phyloP scores from a whole-genome alignment of 2,888 invertebrate genomes.

The Cerastis leucographa region DNA sequence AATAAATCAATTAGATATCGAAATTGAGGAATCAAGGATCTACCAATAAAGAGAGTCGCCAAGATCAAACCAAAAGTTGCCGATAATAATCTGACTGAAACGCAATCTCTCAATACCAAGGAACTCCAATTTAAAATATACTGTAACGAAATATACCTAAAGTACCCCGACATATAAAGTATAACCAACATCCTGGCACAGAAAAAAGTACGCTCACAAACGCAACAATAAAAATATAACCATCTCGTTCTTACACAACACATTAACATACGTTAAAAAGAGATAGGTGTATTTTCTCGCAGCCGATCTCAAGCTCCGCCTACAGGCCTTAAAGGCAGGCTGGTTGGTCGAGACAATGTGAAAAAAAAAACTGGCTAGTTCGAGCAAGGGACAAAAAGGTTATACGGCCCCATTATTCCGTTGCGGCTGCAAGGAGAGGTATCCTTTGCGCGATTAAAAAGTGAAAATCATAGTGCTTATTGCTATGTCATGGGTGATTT shows the following conservation, averaged over 20 bases:
- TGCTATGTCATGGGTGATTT: constrained; percentile 78
- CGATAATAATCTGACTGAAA: constrained; percentile 12
- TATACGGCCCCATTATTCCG: constrained; percentile 79
- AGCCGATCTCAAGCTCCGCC: constrained; percentile 74
- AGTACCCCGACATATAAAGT: constrained; percentile 47
- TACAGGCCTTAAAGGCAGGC: constrained; percentile 78
- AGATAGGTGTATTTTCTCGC: constrained; percentile 63
- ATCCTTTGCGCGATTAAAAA: constrained; percentile 80
- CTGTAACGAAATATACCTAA: constrained; percentile 47
- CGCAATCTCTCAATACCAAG: constrained; percentile 2
- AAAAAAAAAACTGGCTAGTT: constrained; percentile 80
- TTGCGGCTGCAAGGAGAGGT: constrained; percentile 80
- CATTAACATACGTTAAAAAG: constrained; percentile 60
- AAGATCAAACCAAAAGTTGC: not conserved
- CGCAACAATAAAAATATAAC: constrained; percentile 59
- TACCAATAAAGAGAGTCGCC: not conserved
- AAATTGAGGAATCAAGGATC: not conserved
- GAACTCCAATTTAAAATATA: constrained; percentile 45
- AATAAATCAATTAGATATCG: not conserved
- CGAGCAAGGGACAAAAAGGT: constrained; percentile 85
- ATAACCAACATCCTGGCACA: constrained; percentile 64
- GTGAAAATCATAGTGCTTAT: constrained; percentile 81
- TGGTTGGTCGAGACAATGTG: constrained; percentile 83
- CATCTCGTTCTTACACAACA: constrained; percentile 67
- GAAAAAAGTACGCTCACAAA: constrained; percentile 72